Base-by-base conservation (phyloP, 2,888 invertebrate genomes). In the Diogma glabrata region DNA sequence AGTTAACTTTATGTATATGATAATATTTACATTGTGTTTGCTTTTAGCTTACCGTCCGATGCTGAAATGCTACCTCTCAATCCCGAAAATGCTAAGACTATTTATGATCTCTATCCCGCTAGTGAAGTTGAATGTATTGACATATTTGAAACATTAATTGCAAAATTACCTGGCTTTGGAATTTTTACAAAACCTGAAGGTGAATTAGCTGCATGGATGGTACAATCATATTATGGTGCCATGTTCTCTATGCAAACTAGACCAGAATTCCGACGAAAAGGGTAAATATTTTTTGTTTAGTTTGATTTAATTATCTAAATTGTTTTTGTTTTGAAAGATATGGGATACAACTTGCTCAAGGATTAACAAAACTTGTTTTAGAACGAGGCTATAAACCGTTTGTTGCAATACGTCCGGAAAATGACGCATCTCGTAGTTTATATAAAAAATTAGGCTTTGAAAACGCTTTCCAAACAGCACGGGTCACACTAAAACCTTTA, bases 161-260 rank as follows among this genome's bases (percentile, higher is more conserved):
- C 78, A 52, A 80, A 79, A 62, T 74, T 89, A 57, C 87, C 88
- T 9, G 88, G 87, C 16, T 84, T 84, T 66, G 89, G 88, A 30
- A 81, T 89, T 56, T 88, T 88, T 69, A 81, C 77, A 62, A 59
- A 66, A 60, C 64, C 67, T 57, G 76, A 76, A 51, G 85, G 84
- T 48, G 79, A 82, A 60, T 72, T 89, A 56, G 88, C 87, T 28
- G 89, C 89, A 22, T 89, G 89, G 89, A 89, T 89, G 89, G 85
- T 89, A 47, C 89, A 89, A 67, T 87, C 87, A 17, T 89, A 89
- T 70, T 89, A 89, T 69, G 89, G 89, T 20, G 89, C 89, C 55
- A 89, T 89, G 89, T 89, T 89, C 73, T 88, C 88, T 49, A 89
- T 89, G 89, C 88, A 89, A 71, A 89, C 89, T 52, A 78, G 81